These are phyloP conservation scores for Crenichthys baileyi DNA, from an alignment of 2,797 vertebrate species.

Conservation along the genomic window DNA sequence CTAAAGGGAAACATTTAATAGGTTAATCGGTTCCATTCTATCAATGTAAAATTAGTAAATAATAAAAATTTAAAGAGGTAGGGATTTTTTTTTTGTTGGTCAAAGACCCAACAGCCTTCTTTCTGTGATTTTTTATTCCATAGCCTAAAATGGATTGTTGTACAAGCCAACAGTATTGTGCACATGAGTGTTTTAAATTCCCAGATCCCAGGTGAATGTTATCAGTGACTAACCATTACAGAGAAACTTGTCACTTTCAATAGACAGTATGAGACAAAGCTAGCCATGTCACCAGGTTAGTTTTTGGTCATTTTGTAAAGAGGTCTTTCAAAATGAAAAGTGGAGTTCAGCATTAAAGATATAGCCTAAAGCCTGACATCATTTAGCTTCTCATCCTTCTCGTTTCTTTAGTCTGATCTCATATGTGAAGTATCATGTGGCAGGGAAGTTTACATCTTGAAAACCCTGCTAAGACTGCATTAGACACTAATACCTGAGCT, in stretches of 20 bases:
- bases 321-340: slow-evolving; percentile 18
- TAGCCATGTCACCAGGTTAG: not conserved
- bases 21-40: too few species aligned
- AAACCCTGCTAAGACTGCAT: slow-evolving; percentile 53
- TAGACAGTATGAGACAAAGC: not conserved
- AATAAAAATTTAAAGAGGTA: not conserved
- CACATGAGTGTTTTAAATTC: not conserved
- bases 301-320: slow-evolving; percentile 12
- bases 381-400: slow-evolving; percentile 36
- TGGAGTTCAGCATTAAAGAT: slow-evolving; percentile 21
- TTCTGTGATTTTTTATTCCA: not conserved
- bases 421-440: slow-evolving; percentile 57
- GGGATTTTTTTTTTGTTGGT: not conserved
- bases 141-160: not conserved
- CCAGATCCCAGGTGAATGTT: not conserved
- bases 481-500: slow-evolving; percentile 63
- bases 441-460: slow-evolving; percentile 62
- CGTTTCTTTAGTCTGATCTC: slow-evolving; percentile 71
- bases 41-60: not conserved
- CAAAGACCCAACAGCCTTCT: not conserved
- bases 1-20: not conserved
- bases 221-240: not conserved
- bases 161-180: not conserved
- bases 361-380: slow-evolving; percentile 43
- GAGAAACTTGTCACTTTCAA: not conserved